Base-by-base conservation (phyloP, 2,113 vertebrate genomes). In the Triplophysa tibetana region DNA sequence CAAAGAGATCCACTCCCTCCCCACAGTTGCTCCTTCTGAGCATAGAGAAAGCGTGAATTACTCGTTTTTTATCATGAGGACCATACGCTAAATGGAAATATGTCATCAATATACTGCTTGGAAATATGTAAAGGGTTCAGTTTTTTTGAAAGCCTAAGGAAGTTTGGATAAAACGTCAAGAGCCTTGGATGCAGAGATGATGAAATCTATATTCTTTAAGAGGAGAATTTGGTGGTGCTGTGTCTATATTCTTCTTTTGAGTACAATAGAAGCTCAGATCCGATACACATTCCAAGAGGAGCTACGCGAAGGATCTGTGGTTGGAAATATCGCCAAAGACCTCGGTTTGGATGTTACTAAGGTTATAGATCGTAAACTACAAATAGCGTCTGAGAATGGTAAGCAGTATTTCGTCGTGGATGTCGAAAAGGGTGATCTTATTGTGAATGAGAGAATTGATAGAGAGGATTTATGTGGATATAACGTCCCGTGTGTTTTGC, bases 301-400 rank as follows among this genome's bases (percentile, higher is more conserved):
- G 82, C 87, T 90, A 70, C 88, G 89, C 4, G 86, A 88, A 64
- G 90, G 90, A 11, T 79, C 91, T 70, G 89, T 92, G 83, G 90
- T 95, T 16, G 94, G 90, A 54, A 89, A 92, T 83, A 79, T 92
- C 19, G 89, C 92, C 19, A 91, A 94, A 79, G 94, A 95, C 86
- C 84, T 96, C 79, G 93, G 93, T 74, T 89, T 95, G 23, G 89
- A 90, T 81, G 85, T 90, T 43, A 81, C 86, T 12, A 93, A 95
- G 26, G 86, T 96, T 67, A 89, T 90, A 19, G 88, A 90, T 78
- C 92, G 93, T 77, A 95, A 93, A 6, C 84, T 94, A 64, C 89
- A 90, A 85, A 90, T 94, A 77, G 87, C 92, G 26, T 91, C 92
- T 0, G 93, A 93, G 75, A 88, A 90, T 62, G 91, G 91, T 89